phyloP scores from a whole-genome alignment of 2,888 invertebrate genomes.

The Leptinotarsa tumamoca region DNA sequence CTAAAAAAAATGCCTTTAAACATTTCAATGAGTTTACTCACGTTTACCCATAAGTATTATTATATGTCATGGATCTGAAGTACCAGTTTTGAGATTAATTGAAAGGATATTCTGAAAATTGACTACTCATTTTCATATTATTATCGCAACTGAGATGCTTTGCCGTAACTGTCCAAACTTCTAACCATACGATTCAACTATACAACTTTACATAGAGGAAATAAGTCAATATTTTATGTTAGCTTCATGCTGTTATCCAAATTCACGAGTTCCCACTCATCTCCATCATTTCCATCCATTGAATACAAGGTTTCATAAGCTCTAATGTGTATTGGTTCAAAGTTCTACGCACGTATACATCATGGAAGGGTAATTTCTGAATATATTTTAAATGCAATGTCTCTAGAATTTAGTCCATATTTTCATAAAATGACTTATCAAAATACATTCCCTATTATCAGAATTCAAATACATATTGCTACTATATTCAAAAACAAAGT shows the following conservation, averaged over 20 bases:
- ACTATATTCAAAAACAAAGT: neutral
- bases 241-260: slow-evolving; percentile 32
- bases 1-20: too few species aligned
- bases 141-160: neutral
- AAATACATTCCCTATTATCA: too few species aligned
- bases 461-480: too few species aligned
- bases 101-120: neutral
- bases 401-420: too few species aligned
- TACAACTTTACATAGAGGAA: neutral
- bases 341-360: too few species aligned
- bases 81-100: neutral
- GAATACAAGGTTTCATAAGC: slow-evolving; percentile 1
- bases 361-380: too few species aligned
- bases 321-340: neutral
- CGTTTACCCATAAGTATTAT: too few species aligned
- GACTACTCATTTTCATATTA: neutral
- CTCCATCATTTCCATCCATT: neutral
- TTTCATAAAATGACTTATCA: too few species aligned
- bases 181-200: too few species aligned
- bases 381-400: too few species aligned
- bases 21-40: too few species aligned
- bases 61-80: too few species aligned
- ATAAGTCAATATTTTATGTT: slow-evolving; percentile 4
- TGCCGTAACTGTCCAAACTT: neutral
- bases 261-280: slow-evolving; percentile 25